Conservation (phyloP, 2,888 invertebrate genomes). For the Ennomos erosarius region DNA sequence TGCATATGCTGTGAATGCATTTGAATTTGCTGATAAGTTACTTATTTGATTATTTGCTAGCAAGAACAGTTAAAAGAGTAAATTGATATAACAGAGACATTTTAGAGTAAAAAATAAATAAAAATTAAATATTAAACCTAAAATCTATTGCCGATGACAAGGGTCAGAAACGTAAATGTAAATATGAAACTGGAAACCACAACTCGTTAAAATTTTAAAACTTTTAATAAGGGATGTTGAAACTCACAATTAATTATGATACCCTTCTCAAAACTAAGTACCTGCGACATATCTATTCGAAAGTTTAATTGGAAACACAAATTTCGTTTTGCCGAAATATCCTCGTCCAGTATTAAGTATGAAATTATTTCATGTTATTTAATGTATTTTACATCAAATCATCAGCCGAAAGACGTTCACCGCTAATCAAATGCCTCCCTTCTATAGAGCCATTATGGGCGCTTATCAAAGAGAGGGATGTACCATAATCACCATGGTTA, state of each 20-base stretch:
- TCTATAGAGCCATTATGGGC: too few species aligned
- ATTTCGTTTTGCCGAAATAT: neutral
- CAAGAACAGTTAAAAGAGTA: too few species aligned
- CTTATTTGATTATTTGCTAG: too few species aligned
- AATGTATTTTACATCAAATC: too few species aligned
- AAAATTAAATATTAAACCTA: slow-evolving; percentile 3
- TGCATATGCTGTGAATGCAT: too few species aligned
- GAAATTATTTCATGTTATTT: too few species aligned
- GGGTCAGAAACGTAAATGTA: slow-evolving; percentile 1
- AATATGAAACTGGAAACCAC: slow-evolving; percentile 8
- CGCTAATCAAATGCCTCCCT: too few species aligned
- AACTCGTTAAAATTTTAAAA: slow-evolving; percentile 13
- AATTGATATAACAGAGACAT: too few species aligned
- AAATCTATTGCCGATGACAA: slow-evolving; percentile 5
- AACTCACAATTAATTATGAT: slow-evolving; percentile 22
- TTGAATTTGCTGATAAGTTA: too few species aligned
- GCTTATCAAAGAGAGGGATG: too few species aligned
- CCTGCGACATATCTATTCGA: slow-evolving; percentile 5
- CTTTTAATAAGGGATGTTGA: slow-evolving; percentile 26
- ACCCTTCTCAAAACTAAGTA: slow-evolving; percentile 10
- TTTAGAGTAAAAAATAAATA: neutral
- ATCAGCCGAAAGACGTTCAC: too few species aligned
- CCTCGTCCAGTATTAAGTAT: slow-evolving; percentile 1
- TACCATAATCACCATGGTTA: too few species aligned
- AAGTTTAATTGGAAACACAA: slow-evolving; percentile 26